Conservation (phyloP, 2,888 invertebrate species). For the Sepioteuthis lessoniana region DNA sequence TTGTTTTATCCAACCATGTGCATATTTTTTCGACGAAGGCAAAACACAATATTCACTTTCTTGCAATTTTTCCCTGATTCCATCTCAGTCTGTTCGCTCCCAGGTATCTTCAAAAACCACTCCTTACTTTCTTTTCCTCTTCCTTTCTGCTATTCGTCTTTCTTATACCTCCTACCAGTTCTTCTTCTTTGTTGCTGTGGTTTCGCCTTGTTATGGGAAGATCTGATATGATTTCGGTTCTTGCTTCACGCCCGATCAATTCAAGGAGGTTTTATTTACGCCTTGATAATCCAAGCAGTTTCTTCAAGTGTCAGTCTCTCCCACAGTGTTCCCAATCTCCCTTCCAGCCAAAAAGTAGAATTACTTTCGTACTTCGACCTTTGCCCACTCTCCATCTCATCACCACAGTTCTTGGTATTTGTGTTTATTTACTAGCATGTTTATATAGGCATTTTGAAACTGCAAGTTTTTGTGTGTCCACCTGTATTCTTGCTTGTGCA, state of each 20-base stretch:
- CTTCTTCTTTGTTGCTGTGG: background rate
- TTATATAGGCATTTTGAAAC: background rate
- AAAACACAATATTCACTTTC: background rate
- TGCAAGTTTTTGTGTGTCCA: background rate
- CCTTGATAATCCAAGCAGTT: background rate
- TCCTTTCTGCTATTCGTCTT: background rate
- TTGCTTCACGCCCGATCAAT: background rate
- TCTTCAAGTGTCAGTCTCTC: background rate
- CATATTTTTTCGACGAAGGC: background rate
- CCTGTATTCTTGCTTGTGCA: background rate
- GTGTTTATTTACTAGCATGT: background rate
- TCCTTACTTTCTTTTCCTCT: background rate
- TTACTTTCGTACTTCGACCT: background rate
- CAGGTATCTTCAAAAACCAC: background rate
- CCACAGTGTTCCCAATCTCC: background rate
- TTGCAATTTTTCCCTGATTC: background rate
- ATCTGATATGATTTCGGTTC: background rate
- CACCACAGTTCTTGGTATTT: background rate
- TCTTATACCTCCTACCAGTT: background rate
- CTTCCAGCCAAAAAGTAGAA: background rate
- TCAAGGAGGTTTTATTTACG: background rate
- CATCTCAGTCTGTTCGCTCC: background rate
- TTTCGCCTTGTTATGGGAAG: background rate
- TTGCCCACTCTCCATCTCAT: background rate
- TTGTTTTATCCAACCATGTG: background rate